Evolutionary conservation across 2,113 vertebrate species (phyloP).

Genomic region (Pedionomus torquatus): DNA sequence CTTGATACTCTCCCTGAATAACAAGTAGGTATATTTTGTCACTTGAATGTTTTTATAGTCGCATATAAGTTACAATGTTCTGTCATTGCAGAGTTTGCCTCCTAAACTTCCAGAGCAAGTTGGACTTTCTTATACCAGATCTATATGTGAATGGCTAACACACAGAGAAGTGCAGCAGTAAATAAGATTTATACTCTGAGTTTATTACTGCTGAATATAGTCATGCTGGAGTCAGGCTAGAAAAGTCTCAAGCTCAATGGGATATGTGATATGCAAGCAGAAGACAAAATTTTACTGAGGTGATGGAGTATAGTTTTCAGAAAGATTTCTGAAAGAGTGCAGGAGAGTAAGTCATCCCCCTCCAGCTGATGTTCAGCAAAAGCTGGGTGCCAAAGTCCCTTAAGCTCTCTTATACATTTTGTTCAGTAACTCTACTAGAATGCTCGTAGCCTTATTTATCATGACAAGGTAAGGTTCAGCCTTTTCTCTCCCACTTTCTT

Average conservation of each 20-base stretch:
- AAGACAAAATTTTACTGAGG: conserved; percentile 8
- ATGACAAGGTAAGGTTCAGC: neutral
- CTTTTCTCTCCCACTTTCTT: neutral
- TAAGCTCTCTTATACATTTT: neutral
- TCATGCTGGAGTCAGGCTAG: neutral
- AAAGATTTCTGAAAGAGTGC: neutral
- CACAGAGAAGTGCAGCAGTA: neutral
- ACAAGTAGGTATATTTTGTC: conserved; percentile 29
- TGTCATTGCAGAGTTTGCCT: conserved; percentile 30
- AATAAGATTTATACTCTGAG: conserved; percentile 25
- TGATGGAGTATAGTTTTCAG: neutral
- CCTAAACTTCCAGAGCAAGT: conserved; percentile 31
- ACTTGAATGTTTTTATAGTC: neutral
- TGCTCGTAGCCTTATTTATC: neutral
- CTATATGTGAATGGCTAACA: neutral
- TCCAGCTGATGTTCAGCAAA: neutral
- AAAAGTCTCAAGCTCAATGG: conserved; percentile 24
- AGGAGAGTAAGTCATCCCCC: neutral
- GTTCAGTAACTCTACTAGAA: neutral
- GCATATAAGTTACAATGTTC: neutral
- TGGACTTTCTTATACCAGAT: neutral
- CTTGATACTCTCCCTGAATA: conserved; percentile 28
- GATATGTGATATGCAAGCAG: neutral
- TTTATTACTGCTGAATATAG: conserved; percentile 47
- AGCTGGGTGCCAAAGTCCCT: neutral